Base-by-base conservation (phyloP, 2,797 vertebrate species). In the Staurois parvus region DNA sequence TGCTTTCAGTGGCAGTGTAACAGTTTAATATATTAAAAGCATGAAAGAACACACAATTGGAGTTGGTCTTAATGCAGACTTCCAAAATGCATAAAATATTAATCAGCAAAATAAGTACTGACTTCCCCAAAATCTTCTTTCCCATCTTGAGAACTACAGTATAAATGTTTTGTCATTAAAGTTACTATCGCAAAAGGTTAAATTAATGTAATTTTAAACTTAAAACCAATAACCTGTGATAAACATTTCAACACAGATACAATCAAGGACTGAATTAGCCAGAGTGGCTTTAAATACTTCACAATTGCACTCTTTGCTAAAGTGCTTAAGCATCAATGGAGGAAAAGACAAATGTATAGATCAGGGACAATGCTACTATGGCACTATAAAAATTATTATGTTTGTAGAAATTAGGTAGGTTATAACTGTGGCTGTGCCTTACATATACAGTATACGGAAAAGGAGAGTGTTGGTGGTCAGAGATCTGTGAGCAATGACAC, bases 351-450 rank as follows among this genome's bases (percentile, higher is more conserved):
- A 66, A 21, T 56, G 59, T n/a, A 72, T 17, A 34, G 4, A 13
- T 37, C 13, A 32, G 19, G 21, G 62, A 81, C 30, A 59, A 13
- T 34, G n/a, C 5, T 79, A 28, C n/a, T 59, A 81, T 81, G 79
- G 69, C 79, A 81, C 79, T 72, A 72, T 12, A 29, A 66, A 29
- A 26, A 15, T 28, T 1, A 28, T 15, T 28, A 9, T 29, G 13
- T 3, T 29, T 29, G 11, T 13, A 26, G 64, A 66, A 66, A 29
- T 66, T 28, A 13, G 52, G 26, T 66, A 29, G 17, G 9, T 66
- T 28, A 13, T 9, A 59, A 24, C 64, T 64, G 2, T 64, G n/a
- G 24, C n/a, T 29, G 26, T 66, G 64, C n/a, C 28, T 13, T 66
- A 66, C 26, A 66, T 26, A 29, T 12, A 45, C 59, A 66, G 59